Percentiles rank a stretch among this genome's conserved stretches.
Evolutionary conservation across 2,888 invertebrate genomes (phyloP).

Genomic region (Orchesella flavescens): DNA sequence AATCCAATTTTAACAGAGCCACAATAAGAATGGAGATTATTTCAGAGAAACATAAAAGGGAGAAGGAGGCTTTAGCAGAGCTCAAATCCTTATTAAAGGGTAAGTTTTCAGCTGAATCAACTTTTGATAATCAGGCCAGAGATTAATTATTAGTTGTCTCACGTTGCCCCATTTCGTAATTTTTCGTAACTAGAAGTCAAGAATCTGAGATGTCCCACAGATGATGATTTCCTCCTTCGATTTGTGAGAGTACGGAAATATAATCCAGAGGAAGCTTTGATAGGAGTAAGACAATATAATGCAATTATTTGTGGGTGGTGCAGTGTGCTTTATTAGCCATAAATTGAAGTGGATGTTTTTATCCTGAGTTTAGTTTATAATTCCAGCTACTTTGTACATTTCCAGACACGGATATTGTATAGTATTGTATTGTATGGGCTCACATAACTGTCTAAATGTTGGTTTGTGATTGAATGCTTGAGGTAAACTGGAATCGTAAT

Average conservation of each 20-base stretch:
- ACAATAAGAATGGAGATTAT: slow-evolving; percentile 29
- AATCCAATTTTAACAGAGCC: neutral
- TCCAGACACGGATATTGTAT: no score
- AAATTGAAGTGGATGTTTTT: no score
- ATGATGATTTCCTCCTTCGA: slow-evolving; percentile 54
- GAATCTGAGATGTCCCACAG: slow-evolving; percentile 47
- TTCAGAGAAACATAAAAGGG: slow-evolving; percentile 11
- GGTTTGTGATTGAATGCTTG: no score
- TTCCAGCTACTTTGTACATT: no score
- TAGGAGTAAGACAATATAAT: slow-evolving; percentile 34
- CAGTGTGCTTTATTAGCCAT: no score
- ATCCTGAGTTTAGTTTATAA: no score
- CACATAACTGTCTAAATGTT: no score
- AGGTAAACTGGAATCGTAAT: no score
- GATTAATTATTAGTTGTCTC: neutral
- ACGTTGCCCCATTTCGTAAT: slow-evolving; percentile 4
- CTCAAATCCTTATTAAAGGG: slow-evolving; percentile 28
- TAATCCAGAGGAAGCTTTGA: slow-evolving; percentile 34
- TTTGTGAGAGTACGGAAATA: slow-evolving; percentile 54
- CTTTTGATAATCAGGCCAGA: neutral
- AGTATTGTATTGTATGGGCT: no score
- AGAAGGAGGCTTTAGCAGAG: slow-evolving; percentile 19
- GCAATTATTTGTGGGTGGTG: no score
- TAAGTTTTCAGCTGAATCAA: neutral
- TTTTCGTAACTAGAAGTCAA: slow-evolving; percentile 24